Evolutionary conservation across 1,140 invertebrate genomes (phyloP), one percentile per base, ranked within the genome.

Genomic region (Oryctes rhinoceros): DNA sequence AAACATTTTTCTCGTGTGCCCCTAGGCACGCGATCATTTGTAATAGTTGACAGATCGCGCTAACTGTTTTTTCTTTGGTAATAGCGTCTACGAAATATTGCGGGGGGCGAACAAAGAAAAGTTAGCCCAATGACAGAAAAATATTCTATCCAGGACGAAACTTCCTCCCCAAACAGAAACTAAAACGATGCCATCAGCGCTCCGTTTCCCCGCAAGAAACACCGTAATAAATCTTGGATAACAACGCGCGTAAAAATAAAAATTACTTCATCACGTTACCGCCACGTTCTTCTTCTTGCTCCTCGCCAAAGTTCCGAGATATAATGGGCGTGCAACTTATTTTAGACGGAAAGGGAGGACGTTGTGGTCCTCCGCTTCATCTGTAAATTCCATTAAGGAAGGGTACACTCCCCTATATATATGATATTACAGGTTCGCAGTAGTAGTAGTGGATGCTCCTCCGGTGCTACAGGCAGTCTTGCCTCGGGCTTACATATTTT

Each of bases 221-320:
- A 59, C 53, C 53, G 53, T 59, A 59, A 59, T 59, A 59, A 59
- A 59, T 59, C 53, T 59, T 59, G 53, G 53, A 59, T 59, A 59
- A 59, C 53, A 59, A 59, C 53, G 18, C 15, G 53, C 53, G 53
- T 59, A 59, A 59, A 59, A 59, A 59, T 59, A 59, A 59, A 59
- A 59, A 59, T 59, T 59, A 59, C 53, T 59, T 59, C 53, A 59
- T 59, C 53, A 59, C 53, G 53, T 18, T 18, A 18, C 18, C 15
- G 5, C 6, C n/a, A n/a, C 53, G 18, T 59, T 59, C 53, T 30
- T 30, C 53, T 6, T 18, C 53, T n/a, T 59, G 3, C 53, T 4
- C 5, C 53, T n/a, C 3, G 13, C 1, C 18, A 15, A 59, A 59
- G 15, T 59, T 59, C 53, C 15, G 13, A 15, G 53, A 1, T 59